Percentiles rank a stretch among this genome's conserved stretches.
Evolutionary conservation across 2,888 invertebrate genomes (phyloP).

Genomic region (Hermaeophaga mercurialis): DNA sequence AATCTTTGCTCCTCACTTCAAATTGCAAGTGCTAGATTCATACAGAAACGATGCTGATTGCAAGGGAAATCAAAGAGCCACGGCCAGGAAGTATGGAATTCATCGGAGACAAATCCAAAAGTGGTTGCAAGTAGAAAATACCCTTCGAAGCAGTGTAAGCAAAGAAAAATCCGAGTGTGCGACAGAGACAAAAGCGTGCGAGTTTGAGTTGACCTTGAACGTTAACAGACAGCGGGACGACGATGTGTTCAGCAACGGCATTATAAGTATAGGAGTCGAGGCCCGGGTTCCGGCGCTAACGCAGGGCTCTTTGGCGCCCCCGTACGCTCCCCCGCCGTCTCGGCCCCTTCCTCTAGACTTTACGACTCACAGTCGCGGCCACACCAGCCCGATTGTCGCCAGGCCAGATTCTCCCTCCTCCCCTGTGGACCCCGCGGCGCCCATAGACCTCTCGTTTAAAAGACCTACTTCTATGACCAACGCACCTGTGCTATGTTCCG

Average conservation of each 20-base stretch:
- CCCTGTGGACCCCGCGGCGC: slow-evolving; percentile 50
- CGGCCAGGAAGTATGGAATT: slow-evolving; percentile 88
- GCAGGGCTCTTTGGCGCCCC: slow-evolving; percentile 40
- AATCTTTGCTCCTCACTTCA: slow-evolving; percentile 88
- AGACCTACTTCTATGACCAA: slow-evolving; percentile 44
- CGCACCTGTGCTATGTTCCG: slow-evolving; percentile 45
- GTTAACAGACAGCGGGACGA: slow-evolving; percentile 57
- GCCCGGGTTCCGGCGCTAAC: slow-evolving; percentile 49
- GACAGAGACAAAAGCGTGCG: slow-evolving; percentile 33
- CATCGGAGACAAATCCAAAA: slow-evolving; percentile 90
- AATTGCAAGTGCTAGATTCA: slow-evolving; percentile 86
- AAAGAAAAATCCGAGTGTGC: slow-evolving; percentile 51
- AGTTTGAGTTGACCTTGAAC: slow-evolving; percentile 52
- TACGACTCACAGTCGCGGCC: slow-evolving; percentile 48
- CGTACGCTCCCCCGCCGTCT: slow-evolving; percentile 32
- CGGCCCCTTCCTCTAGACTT: slow-evolving; percentile 49
- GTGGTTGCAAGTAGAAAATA: slow-evolving; percentile 86
- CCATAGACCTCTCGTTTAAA: slow-evolving; percentile 57
- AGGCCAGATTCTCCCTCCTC: slow-evolving; percentile 44
- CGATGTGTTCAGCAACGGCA: slow-evolving; percentile 37
- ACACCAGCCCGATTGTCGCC: slow-evolving; percentile 48
- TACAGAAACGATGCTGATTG: slow-evolving; percentile 86
- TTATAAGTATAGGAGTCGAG: slow-evolving; percentile 35
- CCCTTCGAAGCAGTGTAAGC: slow-evolving; percentile 74
- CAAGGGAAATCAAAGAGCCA: slow-evolving; percentile 87